A percentile compares a stretch with the other conserved stretches of the same genome.
phyloP scores from a whole-genome alignment of 2,888 invertebrate genomes.

The Oegoconia quadripuncta region DNA sequence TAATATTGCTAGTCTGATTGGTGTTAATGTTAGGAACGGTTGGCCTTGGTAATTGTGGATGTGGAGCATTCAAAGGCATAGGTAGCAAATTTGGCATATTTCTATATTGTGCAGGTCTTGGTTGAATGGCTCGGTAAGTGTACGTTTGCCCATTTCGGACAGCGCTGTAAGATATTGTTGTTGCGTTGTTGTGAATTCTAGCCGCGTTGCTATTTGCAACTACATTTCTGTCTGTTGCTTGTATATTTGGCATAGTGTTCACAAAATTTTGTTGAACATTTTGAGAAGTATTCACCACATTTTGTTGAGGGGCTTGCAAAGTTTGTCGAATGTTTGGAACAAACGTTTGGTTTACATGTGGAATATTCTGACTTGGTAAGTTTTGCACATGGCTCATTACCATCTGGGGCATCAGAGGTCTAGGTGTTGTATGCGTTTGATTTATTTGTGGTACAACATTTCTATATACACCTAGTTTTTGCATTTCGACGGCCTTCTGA shows the following conservation, averaged over 20 bases:
- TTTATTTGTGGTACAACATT: constrained; percentile 5
- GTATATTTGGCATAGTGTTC: constrained; percentile 24
- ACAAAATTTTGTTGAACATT: constrained; percentile 7
- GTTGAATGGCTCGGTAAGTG: constrained; percentile 49
- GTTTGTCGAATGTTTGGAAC: constrained; percentile 26
- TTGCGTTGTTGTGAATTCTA: constrained; percentile 6
- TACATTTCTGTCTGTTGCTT: constrained; percentile 4
- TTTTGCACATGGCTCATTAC: constrained; percentile 14
- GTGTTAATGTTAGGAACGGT: constrained; percentile 14
- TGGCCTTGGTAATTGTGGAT: constrained; percentile 11
- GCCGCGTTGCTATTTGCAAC: constrained; percentile 9
- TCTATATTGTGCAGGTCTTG: constrained; percentile 30
- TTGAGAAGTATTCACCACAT: constrained; percentile 1
- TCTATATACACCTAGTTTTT: constrained; percentile 22
- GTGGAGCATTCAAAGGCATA: not conserved
- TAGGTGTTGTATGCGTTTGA: not conserved
- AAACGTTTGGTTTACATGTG: constrained; percentile 23
- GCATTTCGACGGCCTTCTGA: constrained; percentile 17
- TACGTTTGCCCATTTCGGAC: constrained; percentile 35
- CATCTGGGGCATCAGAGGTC: constrained; percentile 4
- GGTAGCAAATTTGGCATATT: constrained; percentile 18
- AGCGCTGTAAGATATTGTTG: constrained; percentile 22
- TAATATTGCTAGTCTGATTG: constrained; percentile 16
- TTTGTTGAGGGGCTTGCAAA: constrained; percentile 18
- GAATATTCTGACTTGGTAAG: constrained; percentile 14